Conservation (phyloP, 2,888 invertebrate species). For the Patella caerulea region DNA sequence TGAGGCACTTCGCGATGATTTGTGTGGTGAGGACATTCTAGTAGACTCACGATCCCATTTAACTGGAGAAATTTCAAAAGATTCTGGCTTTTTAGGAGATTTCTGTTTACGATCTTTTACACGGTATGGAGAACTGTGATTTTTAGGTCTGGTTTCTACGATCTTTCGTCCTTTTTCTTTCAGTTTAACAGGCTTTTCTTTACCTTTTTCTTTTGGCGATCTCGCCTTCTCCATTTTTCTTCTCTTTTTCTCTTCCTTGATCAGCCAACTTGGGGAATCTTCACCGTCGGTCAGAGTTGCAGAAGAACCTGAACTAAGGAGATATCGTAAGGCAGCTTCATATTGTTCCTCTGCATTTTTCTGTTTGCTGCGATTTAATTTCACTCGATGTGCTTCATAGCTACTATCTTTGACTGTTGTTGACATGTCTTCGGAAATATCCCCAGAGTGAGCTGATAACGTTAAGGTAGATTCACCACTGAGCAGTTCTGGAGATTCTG, state of each 20-base stretch:
- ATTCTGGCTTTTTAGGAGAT: neutral
- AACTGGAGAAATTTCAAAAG: slow-evolving; percentile 8
- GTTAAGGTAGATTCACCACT: slow-evolving; percentile 37
- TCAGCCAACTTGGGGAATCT: neutral
- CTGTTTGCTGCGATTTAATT: slow-evolving; percentile 1
- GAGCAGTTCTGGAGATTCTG: slow-evolving; percentile 43
- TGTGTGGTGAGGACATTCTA: neutral
- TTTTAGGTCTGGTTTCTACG: neutral
- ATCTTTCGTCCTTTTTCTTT: slow-evolving; percentile 5
- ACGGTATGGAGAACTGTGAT: neutral
- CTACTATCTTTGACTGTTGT: slow-evolving; percentile 61
- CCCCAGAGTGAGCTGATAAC: slow-evolving; percentile 37
- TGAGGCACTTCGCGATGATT: neutral
- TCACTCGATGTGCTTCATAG: slow-evolving; percentile 39
- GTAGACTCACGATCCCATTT: slow-evolving; percentile 1
- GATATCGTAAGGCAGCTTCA: neutral
- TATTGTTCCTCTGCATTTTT: neutral
- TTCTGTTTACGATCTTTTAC: neutral
- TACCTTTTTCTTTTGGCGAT: slow-evolving; percentile 13
- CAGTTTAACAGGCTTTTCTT: neutral
- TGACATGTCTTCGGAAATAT: slow-evolving; percentile 45
- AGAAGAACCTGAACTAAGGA: neutral
- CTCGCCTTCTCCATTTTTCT: slow-evolving; percentile 11
- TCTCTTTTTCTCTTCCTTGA: neutral
- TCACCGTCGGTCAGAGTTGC: neutral